Evolutionary conservation across 1,140 invertebrate species (phyloP).

Genomic region (Pseudomyrmex flavicornis): DNA sequence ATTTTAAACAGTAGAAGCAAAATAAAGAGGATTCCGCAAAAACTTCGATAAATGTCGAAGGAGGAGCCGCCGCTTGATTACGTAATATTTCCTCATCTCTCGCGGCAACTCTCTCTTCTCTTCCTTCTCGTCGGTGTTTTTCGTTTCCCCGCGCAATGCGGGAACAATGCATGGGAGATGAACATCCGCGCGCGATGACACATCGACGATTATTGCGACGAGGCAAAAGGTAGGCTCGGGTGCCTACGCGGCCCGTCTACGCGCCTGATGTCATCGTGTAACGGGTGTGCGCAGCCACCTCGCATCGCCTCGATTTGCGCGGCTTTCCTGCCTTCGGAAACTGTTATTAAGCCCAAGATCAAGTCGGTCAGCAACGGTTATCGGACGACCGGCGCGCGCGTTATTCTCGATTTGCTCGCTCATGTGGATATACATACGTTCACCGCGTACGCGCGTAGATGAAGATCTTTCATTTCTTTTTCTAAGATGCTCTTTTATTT

Average conservation of each 20-base stretch:
- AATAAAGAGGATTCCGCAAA: no score
- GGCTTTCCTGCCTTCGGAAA: conserved; percentile 50
- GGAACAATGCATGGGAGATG: conserved; percentile 12
- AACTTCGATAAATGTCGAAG: conserved; percentile 10
- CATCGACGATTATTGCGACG: conserved; percentile 44
- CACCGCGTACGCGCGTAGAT: background rate
- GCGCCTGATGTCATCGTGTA: conserved; percentile 63
- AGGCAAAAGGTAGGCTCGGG: background rate
- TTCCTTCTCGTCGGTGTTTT: background rate
- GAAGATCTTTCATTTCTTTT: background rate
- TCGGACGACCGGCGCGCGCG: conserved; percentile 16
- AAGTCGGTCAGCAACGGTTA: conserved; percentile 65
- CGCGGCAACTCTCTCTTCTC: background rate
- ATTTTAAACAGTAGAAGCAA: background rate
- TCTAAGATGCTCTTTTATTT: background rate
- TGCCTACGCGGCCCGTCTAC: conserved; percentile 53
- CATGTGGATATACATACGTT: no score
- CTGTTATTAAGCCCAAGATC: conserved; percentile 59
- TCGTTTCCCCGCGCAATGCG: background rate
- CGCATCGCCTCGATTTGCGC: background rate
- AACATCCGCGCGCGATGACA: conserved; percentile 30
- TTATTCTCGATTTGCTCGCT: conserved; percentile 2
- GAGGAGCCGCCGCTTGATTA: no score
- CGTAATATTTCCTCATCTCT: background rate
- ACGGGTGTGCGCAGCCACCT: conserved; percentile 40